Percentiles rank a stretch among this genome's conserved stretches.
phyloP scores from a whole-genome alignment of 2,888 invertebrate species.

The Acanthopleura granulata region DNA sequence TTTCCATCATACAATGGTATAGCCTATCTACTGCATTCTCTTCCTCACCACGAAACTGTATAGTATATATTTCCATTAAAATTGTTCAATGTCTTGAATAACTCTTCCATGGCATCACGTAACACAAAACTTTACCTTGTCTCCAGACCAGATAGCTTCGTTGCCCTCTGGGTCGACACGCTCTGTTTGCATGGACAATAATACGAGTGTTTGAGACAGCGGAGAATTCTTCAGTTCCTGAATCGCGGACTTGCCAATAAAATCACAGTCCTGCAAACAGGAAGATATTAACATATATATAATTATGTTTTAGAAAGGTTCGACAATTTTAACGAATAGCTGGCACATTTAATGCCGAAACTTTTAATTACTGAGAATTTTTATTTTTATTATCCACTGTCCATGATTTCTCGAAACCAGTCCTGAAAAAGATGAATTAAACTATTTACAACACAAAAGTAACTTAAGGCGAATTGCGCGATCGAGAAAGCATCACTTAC shows the following conservation, averaged over 20 bases:
- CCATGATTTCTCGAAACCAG: too few species aligned
- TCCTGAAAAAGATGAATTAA: neutral
- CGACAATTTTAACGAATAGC: too few species aligned
- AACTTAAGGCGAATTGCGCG: neutral
- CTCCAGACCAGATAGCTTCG: constrained; percentile 61
- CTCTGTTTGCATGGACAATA: constrained; percentile 48
- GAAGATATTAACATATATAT: too few species aligned
- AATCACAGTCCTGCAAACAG: constrained; percentile 36
- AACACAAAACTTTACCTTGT: constrained; percentile 40
- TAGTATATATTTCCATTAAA: too few species aligned
- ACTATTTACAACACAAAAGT: neutral
- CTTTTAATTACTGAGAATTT: too few species aligned
- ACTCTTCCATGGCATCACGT: neutral
- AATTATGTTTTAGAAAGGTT: too few species aligned
- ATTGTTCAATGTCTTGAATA: too few species aligned
- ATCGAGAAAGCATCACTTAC: neutral
- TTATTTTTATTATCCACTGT: too few species aligned
- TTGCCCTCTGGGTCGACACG: constrained; percentile 64
- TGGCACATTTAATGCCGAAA: too few species aligned
- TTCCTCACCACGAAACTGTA: too few species aligned
- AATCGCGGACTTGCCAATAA: constrained; percentile 58
- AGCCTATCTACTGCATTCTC: too few species aligned
- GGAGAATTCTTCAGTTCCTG: constrained; percentile 41
- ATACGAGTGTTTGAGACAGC: constrained; percentile 34
- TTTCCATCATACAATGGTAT: too few species aligned